A percentile compares a stretch with the other conserved stretches of the same genome.
These are phyloP conservation scores for Chitala chitala DNA, from an alignment of 2,113 vertebrate genomes.

Conservation along the genomic window DNA sequence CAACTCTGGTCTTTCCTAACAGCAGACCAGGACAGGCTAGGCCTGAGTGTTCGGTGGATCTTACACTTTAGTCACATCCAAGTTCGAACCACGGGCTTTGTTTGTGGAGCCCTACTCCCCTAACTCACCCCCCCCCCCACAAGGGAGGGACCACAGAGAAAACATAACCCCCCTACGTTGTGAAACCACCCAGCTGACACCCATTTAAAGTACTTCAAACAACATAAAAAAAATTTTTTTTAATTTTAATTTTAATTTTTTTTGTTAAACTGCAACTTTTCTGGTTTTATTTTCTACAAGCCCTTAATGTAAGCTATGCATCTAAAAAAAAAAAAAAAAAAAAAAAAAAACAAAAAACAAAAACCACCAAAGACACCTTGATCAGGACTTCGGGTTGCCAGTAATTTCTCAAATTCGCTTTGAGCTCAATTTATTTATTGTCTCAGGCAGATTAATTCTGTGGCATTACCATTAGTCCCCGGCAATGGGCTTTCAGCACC, in stretches of 20 bases:
- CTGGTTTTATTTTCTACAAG: not conserved
- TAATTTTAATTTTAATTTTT: too few relatives aligned
- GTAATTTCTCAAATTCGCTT: constrained; percentile 8
- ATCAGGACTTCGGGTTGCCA: not conserved
- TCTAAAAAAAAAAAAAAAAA: not conserved
- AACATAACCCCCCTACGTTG: not conserved
- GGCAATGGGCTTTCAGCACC: constrained; percentile 14
- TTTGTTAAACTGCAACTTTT: not conserved
- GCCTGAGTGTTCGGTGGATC: constrained; percentile 39
- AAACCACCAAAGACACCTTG: not conserved
- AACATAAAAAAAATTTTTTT: not conserved
- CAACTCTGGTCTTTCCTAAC: constrained; percentile 42
- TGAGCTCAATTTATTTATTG: constrained; percentile 30
- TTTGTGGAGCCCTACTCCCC: constrained; percentile 13
- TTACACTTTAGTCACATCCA: not conserved
- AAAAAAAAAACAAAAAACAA: not conserved
- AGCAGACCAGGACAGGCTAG: constrained; percentile 51
- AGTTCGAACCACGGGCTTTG: constrained; percentile 8
- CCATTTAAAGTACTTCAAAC: not conserved
- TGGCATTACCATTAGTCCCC: constrained; percentile 36
- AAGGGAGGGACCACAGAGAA: not conserved
- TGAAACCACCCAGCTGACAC: not conserved
- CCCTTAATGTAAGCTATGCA: not conserved
- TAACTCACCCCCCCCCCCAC: not conserved
- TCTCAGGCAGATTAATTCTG: constrained; percentile 25